Evolutionary conservation across 2,113 vertebrate species (phyloP).

Genomic region (Grantiella picta): DNA sequence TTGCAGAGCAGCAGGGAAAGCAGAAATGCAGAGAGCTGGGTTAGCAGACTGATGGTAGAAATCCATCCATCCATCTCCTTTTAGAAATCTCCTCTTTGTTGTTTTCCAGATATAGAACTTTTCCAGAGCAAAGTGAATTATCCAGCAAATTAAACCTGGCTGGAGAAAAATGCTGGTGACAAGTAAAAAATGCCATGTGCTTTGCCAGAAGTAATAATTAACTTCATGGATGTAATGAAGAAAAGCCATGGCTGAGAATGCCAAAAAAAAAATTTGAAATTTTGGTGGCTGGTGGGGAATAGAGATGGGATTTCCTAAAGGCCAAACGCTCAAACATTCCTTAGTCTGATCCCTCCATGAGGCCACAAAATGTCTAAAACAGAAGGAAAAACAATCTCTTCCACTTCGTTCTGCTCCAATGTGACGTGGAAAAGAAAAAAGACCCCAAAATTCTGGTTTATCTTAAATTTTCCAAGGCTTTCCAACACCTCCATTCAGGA

Average conservation of each 20-base stretch:
- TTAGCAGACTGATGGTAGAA: no score
- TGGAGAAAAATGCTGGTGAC: background rate
- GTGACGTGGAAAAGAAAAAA: background rate
- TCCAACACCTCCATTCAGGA: background rate
- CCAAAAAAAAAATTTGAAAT: background rate
- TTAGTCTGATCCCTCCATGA: background rate
- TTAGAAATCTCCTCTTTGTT: background rate
- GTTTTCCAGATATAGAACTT: background rate
- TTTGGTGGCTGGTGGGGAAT: background rate
- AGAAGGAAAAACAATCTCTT: background rate
- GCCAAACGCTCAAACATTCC: background rate
- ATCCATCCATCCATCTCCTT: no score
- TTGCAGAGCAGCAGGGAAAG: no score
- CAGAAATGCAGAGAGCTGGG: no score
- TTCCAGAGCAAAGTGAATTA: no score
- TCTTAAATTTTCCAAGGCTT: background rate
- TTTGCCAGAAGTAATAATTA: background rate
- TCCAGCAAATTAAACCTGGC: background rate
- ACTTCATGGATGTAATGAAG: background rate
- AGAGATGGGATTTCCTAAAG: background rate
- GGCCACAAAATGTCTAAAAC: background rate
- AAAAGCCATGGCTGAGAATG: background rate
- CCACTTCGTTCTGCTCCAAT: background rate
- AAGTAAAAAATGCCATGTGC: background rate
- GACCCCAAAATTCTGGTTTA: background rate